Conservation (phyloP, 2,888 invertebrate genomes). For the Stegophylla sp. region DNA sequence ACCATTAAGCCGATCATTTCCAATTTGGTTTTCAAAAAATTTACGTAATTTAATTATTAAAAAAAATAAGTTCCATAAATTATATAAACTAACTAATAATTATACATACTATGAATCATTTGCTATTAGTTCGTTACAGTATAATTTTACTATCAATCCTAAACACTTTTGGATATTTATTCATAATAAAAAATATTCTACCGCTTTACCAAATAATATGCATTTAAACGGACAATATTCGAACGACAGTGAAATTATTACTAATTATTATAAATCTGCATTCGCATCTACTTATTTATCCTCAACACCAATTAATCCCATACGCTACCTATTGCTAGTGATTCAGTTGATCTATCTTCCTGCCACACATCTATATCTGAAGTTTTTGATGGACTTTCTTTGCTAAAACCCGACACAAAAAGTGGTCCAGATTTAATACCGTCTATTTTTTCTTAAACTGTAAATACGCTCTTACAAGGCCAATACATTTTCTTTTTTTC, state of each 20-base stretch:
- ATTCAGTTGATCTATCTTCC: neutral
- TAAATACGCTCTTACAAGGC: conserved; percentile 1
- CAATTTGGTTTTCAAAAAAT: conserved; percentile 6
- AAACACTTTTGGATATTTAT: neutral
- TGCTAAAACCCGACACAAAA: neutral
- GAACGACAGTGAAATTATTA: neutral
- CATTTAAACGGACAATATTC: neutral
- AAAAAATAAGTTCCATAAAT: no score
- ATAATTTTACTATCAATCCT: neutral
- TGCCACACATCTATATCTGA: neutral
- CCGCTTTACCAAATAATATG: neutral
- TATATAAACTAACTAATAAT: no score
- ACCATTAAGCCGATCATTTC: no score
- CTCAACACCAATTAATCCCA: neutral
- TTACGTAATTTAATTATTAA: no score
- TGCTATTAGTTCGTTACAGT: neutral
- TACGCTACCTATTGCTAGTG: neutral
- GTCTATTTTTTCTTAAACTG: neutral
- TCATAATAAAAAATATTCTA: neutral
- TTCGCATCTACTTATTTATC: neutral
- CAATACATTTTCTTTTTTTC: conserved; percentile 18
- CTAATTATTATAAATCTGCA: neutral
- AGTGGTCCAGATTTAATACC: conserved; percentile 19
- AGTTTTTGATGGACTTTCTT: neutral
- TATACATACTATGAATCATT: no score